Base-by-base conservation (phyloP, 2,888 invertebrate genomes). In the Mechanitis mazaeus region DNA sequence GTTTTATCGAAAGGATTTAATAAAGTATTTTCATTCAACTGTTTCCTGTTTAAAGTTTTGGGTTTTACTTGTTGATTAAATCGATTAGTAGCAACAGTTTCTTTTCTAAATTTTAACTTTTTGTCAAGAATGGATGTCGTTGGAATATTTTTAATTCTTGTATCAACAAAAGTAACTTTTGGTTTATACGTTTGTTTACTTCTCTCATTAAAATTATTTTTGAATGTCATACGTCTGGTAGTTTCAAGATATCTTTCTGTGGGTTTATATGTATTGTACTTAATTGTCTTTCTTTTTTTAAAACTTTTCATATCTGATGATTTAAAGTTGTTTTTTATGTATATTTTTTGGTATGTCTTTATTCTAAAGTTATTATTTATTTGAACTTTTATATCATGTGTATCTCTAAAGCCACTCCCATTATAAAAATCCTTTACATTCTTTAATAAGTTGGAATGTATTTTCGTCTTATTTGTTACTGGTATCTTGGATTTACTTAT, bases 1-100 rank as follows among this genome's bases (percentile, higher is more conserved):
- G 71, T 78, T 68, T 79, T 80, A 7, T 65, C 68, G 54, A 76
- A 74, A 3, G 76, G 69, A 59, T 76, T 64, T n/a, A 76, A 20
- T 33, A 74, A 61, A n/a, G 54, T 45, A 46, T 64, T 60, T 11
- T 56, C 38, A 35, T 54, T 63, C 7, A 9, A 45, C 28, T 45
- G 9, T 50, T 50, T 50, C 31, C 5, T 50, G 9, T 42, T 42
- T 42, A 11, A 9, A 42, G 9, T 9, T 50, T 50, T 50, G 2
- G 50, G 11, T 31, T 50, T 50, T 28, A 31, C 9, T 31, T 7
- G 31, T 31, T 9, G 50, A 31, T 35, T 2, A 35, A 7, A 1
- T 31, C 2, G 31, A 31, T 3, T 50, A 2, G 50, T 50, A 28
- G 50, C 50, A 50, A 50, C 31, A 11, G 50, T 31, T 31, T 11